Base-by-base conservation (phyloP, 2,888 invertebrate genomes). In the Calliopum simillimum region DNA sequence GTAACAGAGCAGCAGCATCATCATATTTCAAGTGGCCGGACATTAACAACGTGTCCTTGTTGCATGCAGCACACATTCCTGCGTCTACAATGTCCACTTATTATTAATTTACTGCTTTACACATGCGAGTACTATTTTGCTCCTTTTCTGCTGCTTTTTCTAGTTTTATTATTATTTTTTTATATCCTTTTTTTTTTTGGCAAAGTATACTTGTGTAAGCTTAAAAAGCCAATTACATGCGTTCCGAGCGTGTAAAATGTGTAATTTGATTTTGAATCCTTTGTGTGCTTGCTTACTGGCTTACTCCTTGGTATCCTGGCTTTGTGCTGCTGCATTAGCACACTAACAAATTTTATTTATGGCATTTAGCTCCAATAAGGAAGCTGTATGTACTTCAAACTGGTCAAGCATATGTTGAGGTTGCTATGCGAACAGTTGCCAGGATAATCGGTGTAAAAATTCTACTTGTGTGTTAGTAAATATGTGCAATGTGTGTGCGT, bases 201-300 rank as follows among this genome's bases (percentile, higher is more conserved):
- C 56, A 58, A 5, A 46, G 21, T 49, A 58, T 53, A 23, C 68
- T 58, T 49, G 49, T 61, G 51, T 33, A 25, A 76, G 79, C 79
- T 80, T 79, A 77, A 81, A 83, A 82, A 83, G 84, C 84, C 84
- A 82, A 82, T 83, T 82, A 82, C 82, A 83, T 83, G 81, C 81
- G 79, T 82, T 83, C 82, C 80, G 77, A 83, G 82, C 81, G 82
- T 83, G 80, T 83, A 80, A 83, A 81, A 80, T 79, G 49, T 80
- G 78, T 78, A 82, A 82, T 82, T 80, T 81, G 82, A 82, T 82
- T 82, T 67, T 81, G 80, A 73, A 71, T 70, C 70, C 72, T 74
- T 74, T 23, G 25, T 41, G 47, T 67, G 67, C 63, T 66, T 53
- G 41, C 62, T 68, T 41, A n/a, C 62, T 51, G 25, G 8, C 11